Evolutionary conservation across 2,113 vertebrate species (phyloP).

Genomic region (Paedocypris sp.): DNA sequence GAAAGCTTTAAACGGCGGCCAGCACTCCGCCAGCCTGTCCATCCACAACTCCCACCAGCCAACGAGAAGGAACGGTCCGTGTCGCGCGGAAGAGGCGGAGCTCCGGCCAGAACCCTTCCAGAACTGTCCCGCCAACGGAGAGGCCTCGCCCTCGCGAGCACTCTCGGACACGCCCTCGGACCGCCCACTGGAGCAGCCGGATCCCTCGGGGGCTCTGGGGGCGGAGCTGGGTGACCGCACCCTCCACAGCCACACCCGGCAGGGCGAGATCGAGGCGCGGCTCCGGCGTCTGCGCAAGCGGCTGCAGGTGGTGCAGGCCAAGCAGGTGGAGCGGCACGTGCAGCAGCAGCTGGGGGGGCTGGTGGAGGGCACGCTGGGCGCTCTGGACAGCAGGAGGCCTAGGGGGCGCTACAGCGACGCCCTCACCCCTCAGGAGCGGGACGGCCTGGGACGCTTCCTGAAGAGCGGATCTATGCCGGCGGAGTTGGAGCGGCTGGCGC

Average conservation of each 20-base stretch:
- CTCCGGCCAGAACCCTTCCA: constrained; percentile 7
- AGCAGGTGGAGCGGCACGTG: constrained; percentile 94
- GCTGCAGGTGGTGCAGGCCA: constrained; percentile 93
- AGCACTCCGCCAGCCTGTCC: background rate
- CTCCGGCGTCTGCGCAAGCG: constrained; percentile 77
- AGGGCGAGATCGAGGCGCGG: constrained; percentile 67
- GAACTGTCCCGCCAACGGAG: background rate
- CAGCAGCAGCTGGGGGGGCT: constrained; percentile 93
- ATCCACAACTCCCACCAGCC: constrained; percentile 45
- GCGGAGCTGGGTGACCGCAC: constrained; percentile 66
- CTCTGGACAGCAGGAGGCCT: constrained; percentile 61
- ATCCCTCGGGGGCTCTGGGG: constrained; percentile 68
- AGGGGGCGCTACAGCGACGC: constrained; percentile 52
- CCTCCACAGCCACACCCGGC: constrained; percentile 68
- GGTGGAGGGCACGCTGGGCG: constrained; percentile 69
- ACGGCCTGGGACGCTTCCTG: constrained; percentile 72
- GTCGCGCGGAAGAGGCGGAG: constrained; percentile 57
- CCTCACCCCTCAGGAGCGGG: constrained; percentile 66
- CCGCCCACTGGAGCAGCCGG: constrained; percentile 61
- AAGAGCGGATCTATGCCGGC: constrained; percentile 75
- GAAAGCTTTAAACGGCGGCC: constrained; percentile 65
- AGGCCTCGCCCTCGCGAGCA: too few relatives aligned
- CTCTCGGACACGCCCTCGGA: background rate
- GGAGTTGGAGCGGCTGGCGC: constrained; percentile 82
- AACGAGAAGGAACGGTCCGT: constrained; percentile 65